These are phyloP conservation scores for Euschistus heros DNA, from an alignment of 1,140 invertebrate genomes.

Conservation along the genomic window DNA sequence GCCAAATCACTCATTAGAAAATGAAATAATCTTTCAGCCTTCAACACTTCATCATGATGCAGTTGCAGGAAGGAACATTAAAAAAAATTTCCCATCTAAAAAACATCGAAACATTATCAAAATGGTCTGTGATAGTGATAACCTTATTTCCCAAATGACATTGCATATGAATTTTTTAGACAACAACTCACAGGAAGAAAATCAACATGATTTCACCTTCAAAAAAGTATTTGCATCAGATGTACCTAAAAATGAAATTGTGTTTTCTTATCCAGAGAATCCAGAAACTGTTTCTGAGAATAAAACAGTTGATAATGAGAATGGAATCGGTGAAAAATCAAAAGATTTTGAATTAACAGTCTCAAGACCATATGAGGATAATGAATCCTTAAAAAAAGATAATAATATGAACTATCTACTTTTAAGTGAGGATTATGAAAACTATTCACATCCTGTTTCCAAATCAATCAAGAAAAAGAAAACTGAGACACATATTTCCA, in stretches of 20 bases:
- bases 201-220: not conserved
- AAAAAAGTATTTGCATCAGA: not conserved
- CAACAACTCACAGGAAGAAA: not conserved
- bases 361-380: not conserved
- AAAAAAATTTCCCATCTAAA: not conserved
- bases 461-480: too few relatives aligned
- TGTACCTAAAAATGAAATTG: too few relatives aligned
- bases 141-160: not conserved
- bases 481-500: too few relatives aligned
- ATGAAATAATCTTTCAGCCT: too few relatives aligned
- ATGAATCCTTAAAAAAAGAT: not conserved
- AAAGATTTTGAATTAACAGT: not conserved
- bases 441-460: too few relatives aligned
- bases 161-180: conserved; percentile 1
- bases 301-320: not conserved
- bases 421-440: too few relatives aligned
- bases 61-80: too few relatives aligned
- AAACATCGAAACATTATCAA: not conserved
- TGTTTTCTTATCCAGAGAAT: too few relatives aligned
- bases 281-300: not conserved
- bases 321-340: not conserved
- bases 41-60: too few relatives aligned
- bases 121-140: conserved; percentile 1
- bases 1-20: not conserved
- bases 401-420: not conserved